Evolutionary conservation across 2,113 vertebrate species (phyloP), one percentile per base, ranked within the genome.

Genomic region (Macroglossus sobrinus): DNA sequence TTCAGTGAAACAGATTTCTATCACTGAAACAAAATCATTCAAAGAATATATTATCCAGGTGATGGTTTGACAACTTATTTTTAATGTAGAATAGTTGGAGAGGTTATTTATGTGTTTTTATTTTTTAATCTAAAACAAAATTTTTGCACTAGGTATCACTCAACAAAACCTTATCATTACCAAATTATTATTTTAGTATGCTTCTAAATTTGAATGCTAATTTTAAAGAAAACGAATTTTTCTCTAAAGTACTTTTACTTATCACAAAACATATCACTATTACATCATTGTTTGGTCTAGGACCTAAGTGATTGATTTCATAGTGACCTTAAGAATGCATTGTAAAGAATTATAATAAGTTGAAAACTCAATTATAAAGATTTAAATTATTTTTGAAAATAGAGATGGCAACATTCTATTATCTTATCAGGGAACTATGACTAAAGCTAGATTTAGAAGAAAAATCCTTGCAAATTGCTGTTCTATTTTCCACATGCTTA

Each of bases 261-360:
- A 96, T 94, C 82, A 93, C 75, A 86, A 94, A 93, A n/a, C 55
- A 69, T 82, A 84, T 74, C 88, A 55, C 35, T 43, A 63, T 90
- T 87, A 92, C 40, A 71, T 97, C 90, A 97, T 64, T 85, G 79
- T 92, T 93, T 93, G 84, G 86, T 92, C 64, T 97, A 84, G 59
- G 66, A 74, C 43, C n/a, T 93, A 55, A 79, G 59, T 50, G 86
- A 94, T 4, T 59, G 89, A 96, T 95, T 92, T 96, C 74, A 84
- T 63, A 63, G 78, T 78, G 68, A 91, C 68, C 64, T 96, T 69
- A 91, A 89, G 53, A 80, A 88, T 90, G 61, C 33, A 76, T 2
- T 50, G 6, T 22, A 81, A 94, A 68, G 72, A 90, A 9, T 2
- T 90, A 18, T 35, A 92, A 33, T 90, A 92, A 63, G 18, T 66